Base-by-base conservation (phyloP, 2,113 vertebrate genomes). In the Taurulus bubalis region DNA sequence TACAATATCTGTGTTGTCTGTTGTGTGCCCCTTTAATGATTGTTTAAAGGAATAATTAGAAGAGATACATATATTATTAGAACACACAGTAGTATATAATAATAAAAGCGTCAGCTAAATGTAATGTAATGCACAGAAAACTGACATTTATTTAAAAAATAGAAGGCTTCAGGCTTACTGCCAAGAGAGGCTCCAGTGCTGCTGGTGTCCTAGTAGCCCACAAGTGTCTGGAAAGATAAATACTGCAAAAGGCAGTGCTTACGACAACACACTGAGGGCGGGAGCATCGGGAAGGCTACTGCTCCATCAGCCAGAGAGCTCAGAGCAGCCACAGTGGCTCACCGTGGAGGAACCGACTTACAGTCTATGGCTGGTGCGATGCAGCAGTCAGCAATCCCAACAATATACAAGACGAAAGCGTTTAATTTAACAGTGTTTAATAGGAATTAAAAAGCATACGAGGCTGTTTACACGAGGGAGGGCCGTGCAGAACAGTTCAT, bases 201-300 rank as follows among this genome's bases (percentile, higher is more conserved):
- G 34, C 18, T 55, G 70, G 51, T 71, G 65, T 75, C 51, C 75
- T 58, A 58, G 64, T 70, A 66, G 71, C 59, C 84, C n/a, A 62
- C 56, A 65, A 77, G 30, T 64, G 56, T 82, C 84, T 78, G 40
- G 22, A 75, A 74, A 69, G 65, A 76, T 64, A 77, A 71, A 36
- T 20, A 55, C 70, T 45, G 32, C 64, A 58, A 59, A 71, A 59
- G 40, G 42, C 59, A 47, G n/a, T 10, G 2, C 49, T 81, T 70
- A 65, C 71, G 60, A 82, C 75, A 75, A 71, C 65, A 71, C 65
- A 60, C 40, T 64, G 2, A 1, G 67, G 47, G n/a, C 56, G n/a
- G 60, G 71, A 66, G 53, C 77, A 30, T 2, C 51, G 24, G 16
- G n/a, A 22, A 40, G 20, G 5, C 58, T 38, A 12, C 73, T 71